phyloP scores from a whole-genome alignment of 2,888 invertebrate genomes.

The Ametastegia equiseti region DNA sequence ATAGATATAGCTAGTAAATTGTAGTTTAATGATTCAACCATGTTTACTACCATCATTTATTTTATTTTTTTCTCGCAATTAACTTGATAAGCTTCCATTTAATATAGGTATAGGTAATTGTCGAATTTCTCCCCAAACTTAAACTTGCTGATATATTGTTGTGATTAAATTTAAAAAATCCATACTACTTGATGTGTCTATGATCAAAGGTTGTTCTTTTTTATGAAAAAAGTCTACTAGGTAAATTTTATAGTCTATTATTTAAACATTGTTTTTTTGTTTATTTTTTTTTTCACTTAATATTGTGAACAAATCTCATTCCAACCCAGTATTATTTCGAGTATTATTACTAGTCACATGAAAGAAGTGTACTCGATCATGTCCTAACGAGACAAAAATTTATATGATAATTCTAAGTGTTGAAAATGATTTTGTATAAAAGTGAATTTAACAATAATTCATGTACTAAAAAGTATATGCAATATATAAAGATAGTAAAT shows the following conservation, averaged over 20 bases:
- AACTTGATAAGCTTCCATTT: neutral
- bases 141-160: constrained; percentile 1
- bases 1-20: neutral
- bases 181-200: neutral
- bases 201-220: neutral
- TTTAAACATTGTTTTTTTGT: neutral
- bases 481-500: constrained; percentile 49
- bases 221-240: neutral
- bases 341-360: constrained; percentile 26
- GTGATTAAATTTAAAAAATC: constrained; percentile 18
- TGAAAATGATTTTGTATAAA: constrained; percentile 47
- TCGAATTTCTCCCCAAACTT: neutral
- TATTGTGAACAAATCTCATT: constrained; percentile 15
- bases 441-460: constrained; percentile 43
- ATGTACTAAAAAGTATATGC: constrained; percentile 44
- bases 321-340: constrained; percentile 35
- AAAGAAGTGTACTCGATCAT: constrained; percentile 10
- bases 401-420: constrained; percentile 36
- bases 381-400: constrained; percentile 22
- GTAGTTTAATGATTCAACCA: neutral
- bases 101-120: neutral
- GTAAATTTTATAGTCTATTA: neutral
- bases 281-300: no score
- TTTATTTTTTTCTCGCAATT: neutral
- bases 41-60: neutral